Percentiles rank a stretch among this genome's conserved stretches.
Conservation (phyloP, 2,888 invertebrate species). For the Prenolepis imparis region DNA sequence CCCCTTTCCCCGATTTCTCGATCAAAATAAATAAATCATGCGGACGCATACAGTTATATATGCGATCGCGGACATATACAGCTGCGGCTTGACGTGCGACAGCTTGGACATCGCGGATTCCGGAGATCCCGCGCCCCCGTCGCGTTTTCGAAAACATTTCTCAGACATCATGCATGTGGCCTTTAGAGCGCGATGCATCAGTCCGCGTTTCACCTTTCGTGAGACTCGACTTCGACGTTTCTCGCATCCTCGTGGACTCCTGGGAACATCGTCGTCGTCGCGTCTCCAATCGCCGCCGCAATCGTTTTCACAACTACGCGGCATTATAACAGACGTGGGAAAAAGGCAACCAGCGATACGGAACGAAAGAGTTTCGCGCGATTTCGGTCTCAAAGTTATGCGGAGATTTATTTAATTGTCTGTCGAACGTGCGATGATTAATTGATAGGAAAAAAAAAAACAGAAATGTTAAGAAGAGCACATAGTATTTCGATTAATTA, state of each 20-base stretch:
- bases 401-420: background rate
- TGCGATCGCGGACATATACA: slow-evolving; percentile 75
- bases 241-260: slow-evolving; percentile 46
- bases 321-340: slow-evolving; percentile 43
- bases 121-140: slow-evolving; percentile 31
- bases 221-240: slow-evolving; percentile 64
- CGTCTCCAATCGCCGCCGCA: slow-evolving; percentile 51
- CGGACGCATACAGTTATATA: slow-evolving; percentile 82
- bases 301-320: slow-evolving; percentile 55
- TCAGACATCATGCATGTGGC: slow-evolving; percentile 60
- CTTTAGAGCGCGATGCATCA: slow-evolving; percentile 15
- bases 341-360: slow-evolving; percentile 33
- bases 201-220: slow-evolving; percentile 66
- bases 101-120: slow-evolving; percentile 61
- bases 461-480: background rate
- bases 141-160: slow-evolving; percentile 30
- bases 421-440: background rate
- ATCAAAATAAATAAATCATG: slow-evolving; percentile 86
- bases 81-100: slow-evolving; percentile 60
- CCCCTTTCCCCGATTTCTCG: slow-evolving; percentile 84
- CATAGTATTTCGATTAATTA: background rate
- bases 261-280: slow-evolving; percentile 58
- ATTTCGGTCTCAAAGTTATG: slow-evolving; percentile 2
- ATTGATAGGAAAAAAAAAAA: background rate
- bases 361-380: slow-evolving; percentile 24